Base-by-base conservation (phyloP, 2,888 invertebrate species). In the Eristalis intricaria region DNA sequence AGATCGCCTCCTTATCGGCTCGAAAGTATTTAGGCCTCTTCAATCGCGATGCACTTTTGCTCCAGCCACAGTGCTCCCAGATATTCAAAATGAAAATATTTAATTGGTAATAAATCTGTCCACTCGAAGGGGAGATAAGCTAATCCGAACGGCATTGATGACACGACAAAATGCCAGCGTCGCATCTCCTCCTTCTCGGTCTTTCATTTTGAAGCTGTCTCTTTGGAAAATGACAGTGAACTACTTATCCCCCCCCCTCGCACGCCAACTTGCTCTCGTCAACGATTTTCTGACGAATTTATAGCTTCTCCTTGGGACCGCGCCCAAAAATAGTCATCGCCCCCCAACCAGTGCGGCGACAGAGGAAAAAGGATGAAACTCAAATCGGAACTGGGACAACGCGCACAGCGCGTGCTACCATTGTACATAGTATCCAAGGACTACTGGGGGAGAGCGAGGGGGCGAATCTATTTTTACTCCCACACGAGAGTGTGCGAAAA, bases 101-200 rank as follows among this genome's bases (percentile, higher is more conserved):
- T 79, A 86, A 86, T 86, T 86, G 86, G 86, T 83, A 75, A 83
- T 86, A 86, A 86, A 86, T 86, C 86, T 86, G 71, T 43, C 63
- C 74, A 40, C 40, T 68, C 35, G 56, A 56, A 70, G 5, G 5
- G 8, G 86, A 69, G 86, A 86, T 86, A 86, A 86, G 77, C 82
- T 58, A 83, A 78, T 82, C 69, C 73, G 26, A 63, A 76, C 50
- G 38, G 22, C 58, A 84, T 70, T 64, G 32, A 79, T 74, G 79
- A 74, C 84, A 76, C 60, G 74, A 76, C 50, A 82, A 19, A 7
- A 50, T 50, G 50, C 19, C 50, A 19, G 19, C 50, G 19, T 50
- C n/a, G 7, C 19, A 15, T n/a, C 50, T n/a, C n/a, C 43, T n/a
- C n/a, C n/a, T 7, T 15, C 1, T 19, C n/a, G 11, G 15, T 13